phyloP scores from a whole-genome alignment of 2,113 vertebrate genomes.

The Tachysurus fulvidraco region DNA sequence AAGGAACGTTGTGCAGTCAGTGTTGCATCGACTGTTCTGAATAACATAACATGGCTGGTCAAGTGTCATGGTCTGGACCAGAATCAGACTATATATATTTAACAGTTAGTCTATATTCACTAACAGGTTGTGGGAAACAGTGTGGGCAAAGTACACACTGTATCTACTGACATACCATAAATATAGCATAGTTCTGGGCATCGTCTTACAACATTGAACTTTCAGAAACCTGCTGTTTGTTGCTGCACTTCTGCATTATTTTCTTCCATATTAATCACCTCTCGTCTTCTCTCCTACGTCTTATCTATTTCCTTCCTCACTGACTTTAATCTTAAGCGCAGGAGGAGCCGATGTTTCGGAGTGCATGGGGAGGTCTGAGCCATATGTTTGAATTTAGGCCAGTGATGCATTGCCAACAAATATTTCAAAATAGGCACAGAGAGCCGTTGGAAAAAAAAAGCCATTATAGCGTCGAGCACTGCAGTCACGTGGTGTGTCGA shows the following conservation, averaged over 20 bases:
- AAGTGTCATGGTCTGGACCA: not conserved
- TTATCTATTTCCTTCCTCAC: constrained; percentile 16
- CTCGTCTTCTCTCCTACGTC: not conserved
- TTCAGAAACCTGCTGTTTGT: constrained; percentile 28
- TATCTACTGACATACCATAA: not conserved
- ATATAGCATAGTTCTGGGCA: not conserved
- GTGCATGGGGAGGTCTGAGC: constrained; percentile 13
- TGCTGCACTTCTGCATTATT: not conserved
- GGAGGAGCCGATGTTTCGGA: not conserved
- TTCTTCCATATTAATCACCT: constrained; percentile 26
- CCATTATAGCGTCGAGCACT: constrained; percentile 7
- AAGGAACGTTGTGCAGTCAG: not conserved
- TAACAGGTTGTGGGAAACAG: not conserved
- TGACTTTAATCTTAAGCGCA: constrained; percentile 16
- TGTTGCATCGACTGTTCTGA: not conserved
- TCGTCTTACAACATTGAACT: constrained; percentile 1
- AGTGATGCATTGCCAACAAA: constrained; percentile 18
- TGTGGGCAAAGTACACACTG: not conserved
- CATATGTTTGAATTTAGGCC: constrained; percentile 24
- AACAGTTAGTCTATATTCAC: not conserved
- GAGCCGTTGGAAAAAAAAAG: not conserved
- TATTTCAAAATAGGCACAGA: constrained; percentile 7
- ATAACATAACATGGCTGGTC: constrained; percentile 5
- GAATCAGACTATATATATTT: not conserved
- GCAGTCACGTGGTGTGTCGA: constrained; percentile 4